Evolutionary conservation across 2,888 invertebrate genomes (phyloP), one percentile per base, ranked within the genome.

Genomic region (Lycaena phlaeas): DNA sequence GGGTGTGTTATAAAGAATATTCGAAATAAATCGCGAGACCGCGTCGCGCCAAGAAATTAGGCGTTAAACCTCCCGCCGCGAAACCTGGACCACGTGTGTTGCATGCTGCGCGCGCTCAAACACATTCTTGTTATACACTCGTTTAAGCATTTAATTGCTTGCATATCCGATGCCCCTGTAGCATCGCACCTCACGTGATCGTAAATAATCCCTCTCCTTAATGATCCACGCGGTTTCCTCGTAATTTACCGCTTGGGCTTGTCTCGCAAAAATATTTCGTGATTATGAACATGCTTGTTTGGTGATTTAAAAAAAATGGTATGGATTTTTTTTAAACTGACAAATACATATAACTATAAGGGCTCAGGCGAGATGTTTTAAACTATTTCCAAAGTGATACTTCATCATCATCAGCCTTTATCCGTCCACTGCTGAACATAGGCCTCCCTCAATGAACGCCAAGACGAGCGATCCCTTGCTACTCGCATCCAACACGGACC

Each of bases 61-160:
- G 78, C 70, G 69, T 62, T 59, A 68, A 66, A 66, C 69, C 78
- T 69, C 82, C 84, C 68, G 81, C 73, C 73, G 84, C 70, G 84
- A 79, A 75, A 70, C 70, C 79, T 74, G 76, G 61, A n/a, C n/a
- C n/a, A 77, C 81, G 76, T 81, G 66, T 73, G 77, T 78, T 73
- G 68, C 68, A 64, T 62, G 54, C 57, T 62, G 57, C 56, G 49
- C 42, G 46, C 43, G 61, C 61, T 68, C 64, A 71, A 73, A 70
- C 64, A 71, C 64, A 73, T 73, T 72, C 75, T 79, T 76, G 51
- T 53, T 52, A 75, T 76, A 79, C 78, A 78, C 74, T 78, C 77
- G 71, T 77, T 79, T 78, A 77, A 69, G 71, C 68, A 71, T 82
- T 81, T 79, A 81, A 82, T 82, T 81, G 78, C 72, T 71, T 74